Evolutionary conservation across 2,888 invertebrate species (phyloP).

Genomic region (Tenthredo scrophulariae): DNA sequence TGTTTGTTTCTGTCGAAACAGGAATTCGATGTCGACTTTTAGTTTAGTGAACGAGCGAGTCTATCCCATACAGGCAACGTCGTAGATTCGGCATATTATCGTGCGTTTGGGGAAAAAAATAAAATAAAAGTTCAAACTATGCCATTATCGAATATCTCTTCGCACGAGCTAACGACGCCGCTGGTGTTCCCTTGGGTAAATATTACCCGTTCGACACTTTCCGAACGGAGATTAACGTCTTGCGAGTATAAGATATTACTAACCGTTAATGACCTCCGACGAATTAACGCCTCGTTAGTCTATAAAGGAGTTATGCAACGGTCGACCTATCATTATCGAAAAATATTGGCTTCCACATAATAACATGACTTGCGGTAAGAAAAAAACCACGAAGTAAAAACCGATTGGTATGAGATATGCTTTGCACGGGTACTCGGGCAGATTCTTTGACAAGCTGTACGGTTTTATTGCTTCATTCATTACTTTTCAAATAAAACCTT

Average conservation of each 20-base stretch:
- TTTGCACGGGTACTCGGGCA: neutral
- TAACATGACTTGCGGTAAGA: neutral
- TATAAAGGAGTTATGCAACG: neutral
- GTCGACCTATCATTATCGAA: neutral
- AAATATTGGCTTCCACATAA: neutral
- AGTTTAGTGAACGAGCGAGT: neutral
- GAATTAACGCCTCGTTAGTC: neutral
- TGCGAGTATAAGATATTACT: neutral
- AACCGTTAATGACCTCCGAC: neutral
- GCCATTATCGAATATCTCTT: neutral
- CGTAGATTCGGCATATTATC: neutral
- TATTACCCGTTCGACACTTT: slow-evolving; percentile 16
- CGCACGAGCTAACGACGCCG: neutral
- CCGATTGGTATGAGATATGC: neutral
- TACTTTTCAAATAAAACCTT: neutral
- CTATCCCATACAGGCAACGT: neutral
- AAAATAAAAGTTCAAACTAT: neutral
- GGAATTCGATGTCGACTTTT: neutral
- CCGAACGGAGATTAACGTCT: neutral
- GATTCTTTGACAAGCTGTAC: neutral
- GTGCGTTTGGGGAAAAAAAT: neutral
- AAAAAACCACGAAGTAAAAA: neutral
- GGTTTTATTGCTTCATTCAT: neutral
- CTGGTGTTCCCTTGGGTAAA: slow-evolving; percentile 19
- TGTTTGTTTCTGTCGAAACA: neutral